Evolutionary conservation across 1,140 invertebrate species (phyloP), one percentile per base, ranked within the genome.

Genomic region (Cephus cinctus): DNA sequence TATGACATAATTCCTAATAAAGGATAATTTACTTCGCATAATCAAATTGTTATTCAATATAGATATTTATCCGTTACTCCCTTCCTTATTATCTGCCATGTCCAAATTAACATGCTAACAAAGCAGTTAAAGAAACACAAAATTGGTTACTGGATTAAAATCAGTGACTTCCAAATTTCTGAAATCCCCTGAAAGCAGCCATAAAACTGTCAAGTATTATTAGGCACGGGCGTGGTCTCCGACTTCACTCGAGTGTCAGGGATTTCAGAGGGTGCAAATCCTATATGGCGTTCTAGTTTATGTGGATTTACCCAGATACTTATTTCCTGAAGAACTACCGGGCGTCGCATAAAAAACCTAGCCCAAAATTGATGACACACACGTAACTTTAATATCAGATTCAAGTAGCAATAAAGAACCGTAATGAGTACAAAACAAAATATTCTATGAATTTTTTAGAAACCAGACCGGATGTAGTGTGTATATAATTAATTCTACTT

Each of bases 121-220:
- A 27, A 27, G n/a, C 6, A 27, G 6, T 27, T 6, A 27, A 27
- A 6, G 25, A 27, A 27, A 27, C 6, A n/a, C 6, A 6, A 27
- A 27, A 27, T 27, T n/a, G 25, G n/a, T 8, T n/a, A 27, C n/a
- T n/a, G n/a, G n/a, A n/a, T n/a, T n/a, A n/a, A n/a, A n/a, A n/a
- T n/a, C n/a, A n/a, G n/a, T n/a, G n/a, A n/a, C n/a, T 27, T 27
- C 25, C 6, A 27, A 27, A 27, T 27, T 27, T 27, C n/a, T n/a
- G 6, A 8, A 27, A 27, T 51, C 40, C 51, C 52, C 43, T 54
- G 52, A 52, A 51, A 34, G 63, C 54, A 64, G 32, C 63, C 63
- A 14, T 65, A 62, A 50, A 59, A 51, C 36, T 57, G 52, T 51
- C 20, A 39, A 32, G 50, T 14, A 21, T 50, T 54, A 62, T 65